A percentile compares a stretch with the other conserved stretches of the same genome.
These are phyloP conservation scores for Nannoperca obscura DNA, from an alignment of 2,797 vertebrate genomes.

Conservation along the genomic window DNA sequence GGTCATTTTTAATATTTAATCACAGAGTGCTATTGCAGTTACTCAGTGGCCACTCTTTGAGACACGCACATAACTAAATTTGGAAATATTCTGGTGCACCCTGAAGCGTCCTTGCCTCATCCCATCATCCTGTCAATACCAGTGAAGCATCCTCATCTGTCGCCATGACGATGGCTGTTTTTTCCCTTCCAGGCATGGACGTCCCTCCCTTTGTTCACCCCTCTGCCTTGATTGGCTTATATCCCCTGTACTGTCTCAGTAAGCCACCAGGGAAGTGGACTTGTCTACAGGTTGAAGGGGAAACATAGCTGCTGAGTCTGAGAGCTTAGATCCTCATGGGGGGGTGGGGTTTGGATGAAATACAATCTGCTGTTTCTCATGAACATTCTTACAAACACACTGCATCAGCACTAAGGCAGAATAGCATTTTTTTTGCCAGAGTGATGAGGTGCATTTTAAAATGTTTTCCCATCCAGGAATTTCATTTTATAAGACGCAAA, in stretches of 20 bases:
- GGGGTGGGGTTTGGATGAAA: conserved; percentile 29
- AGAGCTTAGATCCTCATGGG: conserved; percentile 54
- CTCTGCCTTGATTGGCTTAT: conserved; percentile 70
- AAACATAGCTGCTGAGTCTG: conserved; percentile 63
- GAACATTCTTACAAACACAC: conserved; percentile 36
- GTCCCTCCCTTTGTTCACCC: conserved; percentile 64
- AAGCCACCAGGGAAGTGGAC: conserved; percentile 52
- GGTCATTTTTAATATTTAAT: conserved; percentile 13
- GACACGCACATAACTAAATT: conserved; percentile 32
- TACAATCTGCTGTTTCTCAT: conserved; percentile 49
- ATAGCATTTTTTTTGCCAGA: conserved; percentile 28
- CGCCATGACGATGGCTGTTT: conserved; percentile 76
- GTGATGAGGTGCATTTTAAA: conserved; percentile 48
- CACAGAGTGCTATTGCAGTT: conserved; percentile 2
- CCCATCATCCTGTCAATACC: conserved; percentile 74
- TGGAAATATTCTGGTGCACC: conserved; percentile 60
- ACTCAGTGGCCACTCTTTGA: conserved; percentile 19
- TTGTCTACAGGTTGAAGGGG: conserved; percentile 69
- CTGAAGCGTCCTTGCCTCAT: conserved; percentile 73
- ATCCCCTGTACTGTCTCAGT: conserved; percentile 60
- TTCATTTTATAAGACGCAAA: conserved; percentile 24
- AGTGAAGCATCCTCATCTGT: conserved; percentile 80
- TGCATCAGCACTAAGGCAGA: conserved; percentile 49
- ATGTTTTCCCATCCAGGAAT: conserved; percentile 27
- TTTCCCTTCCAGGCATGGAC: conserved; percentile 62